phyloP scores from a whole-genome alignment of 2,113 vertebrate genomes.

The Leptobrachium ailaonicum region DNA sequence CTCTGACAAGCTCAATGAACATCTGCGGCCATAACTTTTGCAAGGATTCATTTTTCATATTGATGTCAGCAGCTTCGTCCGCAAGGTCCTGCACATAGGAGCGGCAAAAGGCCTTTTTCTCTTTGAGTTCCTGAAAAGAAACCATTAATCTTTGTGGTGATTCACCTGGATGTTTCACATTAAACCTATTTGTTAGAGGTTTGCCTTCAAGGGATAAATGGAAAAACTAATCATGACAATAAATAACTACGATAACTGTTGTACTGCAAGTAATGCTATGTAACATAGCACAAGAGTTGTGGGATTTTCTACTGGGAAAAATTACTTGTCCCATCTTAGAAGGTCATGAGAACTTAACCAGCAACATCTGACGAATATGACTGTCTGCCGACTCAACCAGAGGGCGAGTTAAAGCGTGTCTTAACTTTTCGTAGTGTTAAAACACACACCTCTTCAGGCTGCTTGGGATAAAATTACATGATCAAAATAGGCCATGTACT shows the following conservation, averaged over 20 bases:
- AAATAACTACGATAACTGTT: not conserved
- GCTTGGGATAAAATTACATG: too few species aligned
- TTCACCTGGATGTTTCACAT: not conserved
- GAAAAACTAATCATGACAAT: not conserved
- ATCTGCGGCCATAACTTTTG: constrained; percentile 95
- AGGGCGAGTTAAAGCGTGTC: too few species aligned
- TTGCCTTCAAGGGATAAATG: not conserved
- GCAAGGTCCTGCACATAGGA: constrained; percentile 80
- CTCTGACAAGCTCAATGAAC: constrained; percentile 92
- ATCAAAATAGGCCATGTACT: too few species aligned
- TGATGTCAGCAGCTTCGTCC: constrained; percentile 83
- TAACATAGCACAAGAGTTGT: too few species aligned
- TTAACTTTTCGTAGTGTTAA: too few species aligned
- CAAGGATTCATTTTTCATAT: constrained; percentile 84
- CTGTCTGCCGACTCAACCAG: too few species aligned
- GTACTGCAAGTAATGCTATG: not conserved
- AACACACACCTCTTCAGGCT: too few species aligned
- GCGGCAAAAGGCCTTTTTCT: constrained; percentile 75
- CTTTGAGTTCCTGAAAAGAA: constrained; percentile 67
- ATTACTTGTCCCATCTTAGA: too few species aligned
- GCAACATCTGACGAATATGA: too few species aligned
- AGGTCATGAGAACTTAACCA: too few species aligned
- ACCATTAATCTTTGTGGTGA: not conserved
- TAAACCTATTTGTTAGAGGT: not conserved
- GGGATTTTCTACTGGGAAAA: too few species aligned